Base-by-base conservation (phyloP, 2,888 invertebrate genomes). In the Drosophila pseudotakahashii region DNA sequence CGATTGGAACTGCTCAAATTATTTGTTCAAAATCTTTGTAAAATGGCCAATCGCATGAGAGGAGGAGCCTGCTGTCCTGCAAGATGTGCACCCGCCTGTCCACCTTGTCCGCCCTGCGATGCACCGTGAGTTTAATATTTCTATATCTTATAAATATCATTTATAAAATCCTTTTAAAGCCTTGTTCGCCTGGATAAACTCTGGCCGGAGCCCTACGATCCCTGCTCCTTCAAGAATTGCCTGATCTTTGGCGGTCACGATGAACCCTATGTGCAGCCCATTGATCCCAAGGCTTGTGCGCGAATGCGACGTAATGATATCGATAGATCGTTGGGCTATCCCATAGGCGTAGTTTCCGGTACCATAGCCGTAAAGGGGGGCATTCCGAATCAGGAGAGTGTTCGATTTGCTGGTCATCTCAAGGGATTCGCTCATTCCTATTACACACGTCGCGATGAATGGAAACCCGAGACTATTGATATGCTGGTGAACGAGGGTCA, bases 381-480 rank as follows among this genome's bases (percentile, higher is more conserved):
- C 0, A 6, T 51, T 2, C 34, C 69, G 3, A 81, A 87, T 45
- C 30, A 75, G 19, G 66, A 78, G 9, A 60, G 83, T 0, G 73
- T 85, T 50, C 85, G 83, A 0, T 92, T 73, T 51, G 90, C 89
- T 0, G 83, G 82, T 0, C 77, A 81, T 48, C 59, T 92, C 3
- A 81, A 90, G 41, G 91, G 86, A 3, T 91, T 91, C 67, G 90
- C 90, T 0, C 79, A 88, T 19, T 79, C 88, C 7, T 90, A 89
- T 53, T 80, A 90, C 6, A 91, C 89, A 2, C 83, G 84, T 0
- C 89, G 90, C 45, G 78, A 64, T 2, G 82, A 88, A 13, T 92
- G 92, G 92, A 76, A 73, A 3, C 66, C 82, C 3, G 70, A 67
- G 3, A 64, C 89, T 0, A 61, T 92, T 2, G 92, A 92, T 55